Evolutionary conservation across 2,797 vertebrate species (phyloP).

Genomic region (Garrulus glandarius): DNA sequence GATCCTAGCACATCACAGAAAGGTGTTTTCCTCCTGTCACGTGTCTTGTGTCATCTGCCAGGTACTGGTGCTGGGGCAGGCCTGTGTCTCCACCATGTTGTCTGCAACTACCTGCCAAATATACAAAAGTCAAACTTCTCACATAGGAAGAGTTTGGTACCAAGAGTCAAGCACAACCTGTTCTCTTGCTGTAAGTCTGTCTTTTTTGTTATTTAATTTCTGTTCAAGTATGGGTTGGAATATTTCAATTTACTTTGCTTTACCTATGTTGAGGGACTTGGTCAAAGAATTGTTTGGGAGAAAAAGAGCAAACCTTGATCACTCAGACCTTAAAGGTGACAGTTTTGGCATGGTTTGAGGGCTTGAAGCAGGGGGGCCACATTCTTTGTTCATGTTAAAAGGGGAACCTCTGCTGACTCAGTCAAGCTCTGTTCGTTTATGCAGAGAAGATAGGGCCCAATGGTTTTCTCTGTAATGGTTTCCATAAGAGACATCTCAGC

Average conservation of each 20-base stretch:
- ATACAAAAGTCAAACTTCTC: neutral
- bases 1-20: neutral
- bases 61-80: neutral
- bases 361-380: neutral
- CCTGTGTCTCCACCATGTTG: fast-evolving
- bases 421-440: neutral
- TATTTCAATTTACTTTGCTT: constrained; percentile 12
- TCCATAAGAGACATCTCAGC: neutral
- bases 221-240: neutral
- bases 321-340: neutral
- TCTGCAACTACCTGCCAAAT: neutral
- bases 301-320: neutral
- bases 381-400: neutral
- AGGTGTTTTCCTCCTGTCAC: neutral
- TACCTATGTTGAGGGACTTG: neutral
- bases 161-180: neutral
- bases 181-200: neutral
- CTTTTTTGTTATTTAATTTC: neutral
- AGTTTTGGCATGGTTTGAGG: neutral
- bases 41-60: neutral
- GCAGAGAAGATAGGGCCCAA: neutral
- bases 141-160: neutral
- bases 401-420: neutral
- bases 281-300: neutral
- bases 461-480: constrained; percentile 8